These are phyloP conservation scores for Lynx canadensis DNA, from an alignment of 2,113 vertebrate species.

Conservation along the genomic window DNA sequence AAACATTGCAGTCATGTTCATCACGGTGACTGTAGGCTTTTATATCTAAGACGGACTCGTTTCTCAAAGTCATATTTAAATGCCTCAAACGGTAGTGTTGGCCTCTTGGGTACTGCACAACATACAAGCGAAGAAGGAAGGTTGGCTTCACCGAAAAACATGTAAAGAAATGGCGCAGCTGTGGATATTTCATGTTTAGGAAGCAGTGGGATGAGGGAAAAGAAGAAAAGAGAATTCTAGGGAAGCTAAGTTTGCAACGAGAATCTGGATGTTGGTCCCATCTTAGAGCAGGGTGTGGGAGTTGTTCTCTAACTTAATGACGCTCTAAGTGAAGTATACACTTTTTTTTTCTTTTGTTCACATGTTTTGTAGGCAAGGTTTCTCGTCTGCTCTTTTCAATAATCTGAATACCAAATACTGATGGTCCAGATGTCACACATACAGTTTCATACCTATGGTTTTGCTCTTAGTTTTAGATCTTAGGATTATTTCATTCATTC, in stretches of 20 bases:
- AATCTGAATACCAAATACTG: not conserved
- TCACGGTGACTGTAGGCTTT: constrained; percentile 64
- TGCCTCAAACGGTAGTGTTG: constrained; percentile 7
- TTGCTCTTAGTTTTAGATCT: not conserved
- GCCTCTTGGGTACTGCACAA: constrained; percentile 38
- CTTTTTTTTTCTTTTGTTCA: not conserved
- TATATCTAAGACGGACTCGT: constrained; percentile 63
- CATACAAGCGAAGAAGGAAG: constrained; percentile 5
- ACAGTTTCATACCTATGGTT: not conserved
- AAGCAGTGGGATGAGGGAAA: not conserved
- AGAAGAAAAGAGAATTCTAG: not conserved
- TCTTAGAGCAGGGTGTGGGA: constrained; percentile 30
- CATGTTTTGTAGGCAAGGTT: not conserved
- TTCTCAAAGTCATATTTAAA: constrained; percentile 74
- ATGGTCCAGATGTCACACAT: not conserved
- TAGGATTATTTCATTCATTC: not conserved
- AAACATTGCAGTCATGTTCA: constrained; percentile 73
- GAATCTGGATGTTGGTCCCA: constrained; percentile 18
- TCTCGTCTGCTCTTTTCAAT: not conserved
- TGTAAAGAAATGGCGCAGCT: not conserved
- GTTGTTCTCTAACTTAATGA: constrained; percentile 46
- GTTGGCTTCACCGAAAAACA: not conserved
- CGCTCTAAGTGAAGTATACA: not conserved
- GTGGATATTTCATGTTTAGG: not conserved
- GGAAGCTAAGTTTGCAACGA: not conserved